Conservation (phyloP, 2,888 invertebrate genomes). For the Cantharis lateralis region DNA sequence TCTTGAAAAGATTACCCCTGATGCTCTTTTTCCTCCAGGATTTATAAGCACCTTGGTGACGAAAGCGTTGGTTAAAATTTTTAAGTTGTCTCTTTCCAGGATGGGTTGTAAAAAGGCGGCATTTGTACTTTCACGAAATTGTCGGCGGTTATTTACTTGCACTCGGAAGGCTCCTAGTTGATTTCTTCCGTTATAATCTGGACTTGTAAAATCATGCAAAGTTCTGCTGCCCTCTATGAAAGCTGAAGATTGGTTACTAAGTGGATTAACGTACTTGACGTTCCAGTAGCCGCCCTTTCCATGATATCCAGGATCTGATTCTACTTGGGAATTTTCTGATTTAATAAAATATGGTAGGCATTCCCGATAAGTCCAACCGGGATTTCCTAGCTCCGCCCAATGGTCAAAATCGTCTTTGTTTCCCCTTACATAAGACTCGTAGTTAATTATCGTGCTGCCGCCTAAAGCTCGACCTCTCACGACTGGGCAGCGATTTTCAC, state of each 20-base stretch:
- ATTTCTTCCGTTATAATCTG: conserved; percentile 64
- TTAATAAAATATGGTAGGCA: neutral
- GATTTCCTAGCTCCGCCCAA: neutral
- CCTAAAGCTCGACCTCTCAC: neutral
- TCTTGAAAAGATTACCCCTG: conserved; percentile 59
- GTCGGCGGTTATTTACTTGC: conserved; percentile 65
- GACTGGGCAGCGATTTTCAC: neutral
- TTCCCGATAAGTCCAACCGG: neutral
- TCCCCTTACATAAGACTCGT: neutral
- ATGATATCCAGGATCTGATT: neutral
- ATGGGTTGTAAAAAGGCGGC: conserved; percentile 70
- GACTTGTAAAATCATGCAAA: neutral
- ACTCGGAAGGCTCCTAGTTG: conserved; percentile 66
- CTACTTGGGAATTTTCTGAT: neutral
- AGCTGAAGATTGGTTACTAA: neutral
- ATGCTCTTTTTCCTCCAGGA: conserved; percentile 56
- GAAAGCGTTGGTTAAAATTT: conserved; percentile 59
- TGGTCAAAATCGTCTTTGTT: neutral
- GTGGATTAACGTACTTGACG: neutral
- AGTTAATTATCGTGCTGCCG: neutral
- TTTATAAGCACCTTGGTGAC: conserved; percentile 66
- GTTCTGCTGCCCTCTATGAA: neutral
- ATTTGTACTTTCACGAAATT: conserved; percentile 66
- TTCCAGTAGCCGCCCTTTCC: neutral
- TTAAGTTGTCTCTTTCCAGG: conserved; percentile 59